Base-by-base conservation (phyloP, 2,888 invertebrate genomes). In the Pegoplata infirma region DNA sequence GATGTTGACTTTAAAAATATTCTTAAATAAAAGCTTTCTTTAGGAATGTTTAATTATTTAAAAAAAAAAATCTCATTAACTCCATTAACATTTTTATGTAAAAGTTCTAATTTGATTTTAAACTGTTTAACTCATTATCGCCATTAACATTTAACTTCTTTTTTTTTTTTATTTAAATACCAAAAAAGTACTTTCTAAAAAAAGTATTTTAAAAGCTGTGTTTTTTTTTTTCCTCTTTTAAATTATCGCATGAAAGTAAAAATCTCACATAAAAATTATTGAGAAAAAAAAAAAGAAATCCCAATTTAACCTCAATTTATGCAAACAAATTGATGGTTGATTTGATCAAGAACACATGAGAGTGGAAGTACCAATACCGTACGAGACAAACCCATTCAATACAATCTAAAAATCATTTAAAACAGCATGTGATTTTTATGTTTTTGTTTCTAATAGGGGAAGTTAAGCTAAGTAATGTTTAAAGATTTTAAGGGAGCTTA, bases 171-270 rank as follows among this genome's bases (percentile, higher is more conserved):
- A n/a, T n/a, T n/a, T n/a, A n/a, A n/a, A n/a, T n/a, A n/a, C 25
- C 25, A 25, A 5, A 53, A 44, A 53, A 28, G 14, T 51, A 61
- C 71, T 71, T 71, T 71, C 71, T 71, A 71, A 68, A 68, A 44
- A 25, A n/a, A n/a, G n/a, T n/a, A n/a, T n/a, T n/a, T n/a, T n/a
- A n/a, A n/a, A n/a, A n/a, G n/a, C n/a, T 25, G 5, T 25, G 25
- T 44, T 51, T 28, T 19, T 36, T 56, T 32, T 32, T 47, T 58
- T 55, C 21, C 12, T 14, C 36, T 28, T 46, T 46, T 16, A 3
- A 25, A 44, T 49, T 21, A 21, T 12, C 19, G 0, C 12, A 36
- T 49, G 44, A 68, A 68, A 36, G 32, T 47, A 59, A 44, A 69
- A 69, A 28, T 58, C 19, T 25, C 16, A 49, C n/a, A 51, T 6